Base-by-base conservation (phyloP, 1,140 invertebrate genomes). In the Drosophila sucinea region DNA sequence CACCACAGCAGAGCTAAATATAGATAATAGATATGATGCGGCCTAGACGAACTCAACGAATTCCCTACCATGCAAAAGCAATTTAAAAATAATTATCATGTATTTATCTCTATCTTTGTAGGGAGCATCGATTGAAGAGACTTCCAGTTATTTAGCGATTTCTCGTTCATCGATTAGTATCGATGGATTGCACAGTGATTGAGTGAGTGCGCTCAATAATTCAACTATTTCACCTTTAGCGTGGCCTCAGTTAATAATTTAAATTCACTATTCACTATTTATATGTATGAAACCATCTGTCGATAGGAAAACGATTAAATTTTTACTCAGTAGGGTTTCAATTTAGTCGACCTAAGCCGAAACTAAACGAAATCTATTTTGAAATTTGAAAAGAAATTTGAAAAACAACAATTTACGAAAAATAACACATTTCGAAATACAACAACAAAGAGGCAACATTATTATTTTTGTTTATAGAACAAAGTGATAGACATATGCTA, bases 361-460 rank as follows among this genome's bases (percentile, higher is more conserved):
- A 51, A 10, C 44, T 51, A 3, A 51, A 25, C 10, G 44, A 51
- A 51, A 67, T 70, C 73, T 75, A 75, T 67, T 85, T 83, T 83
- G 80, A 80, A 83, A 80, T 66, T 32, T 69, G 44, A 77, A 83
- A 73, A 81, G 67, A 72, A 79, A 69, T 73, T 66, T 54, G 57
- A 68, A 58, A 40, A 35, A 63, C 56, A 69, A 67, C 44, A 78
- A 78, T 35, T 40, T 57, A 25, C 44, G 35, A 57, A 7, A 75
- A 60, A 62, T 58, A 38, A 76, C 33, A 76, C 58, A 76, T 77
- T 77, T 77, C 73, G 67, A 77, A 77, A 51, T 51, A 51, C 44
- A 51, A 51, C 23, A 51, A 51, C 44, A 51, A 51, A 51, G 23
- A 51, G 23, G 44, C 44, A 51, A 51, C 44, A 51, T 51, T 51